Conservation (phyloP, 2,888 invertebrate species). For the Acleris literana region DNA sequence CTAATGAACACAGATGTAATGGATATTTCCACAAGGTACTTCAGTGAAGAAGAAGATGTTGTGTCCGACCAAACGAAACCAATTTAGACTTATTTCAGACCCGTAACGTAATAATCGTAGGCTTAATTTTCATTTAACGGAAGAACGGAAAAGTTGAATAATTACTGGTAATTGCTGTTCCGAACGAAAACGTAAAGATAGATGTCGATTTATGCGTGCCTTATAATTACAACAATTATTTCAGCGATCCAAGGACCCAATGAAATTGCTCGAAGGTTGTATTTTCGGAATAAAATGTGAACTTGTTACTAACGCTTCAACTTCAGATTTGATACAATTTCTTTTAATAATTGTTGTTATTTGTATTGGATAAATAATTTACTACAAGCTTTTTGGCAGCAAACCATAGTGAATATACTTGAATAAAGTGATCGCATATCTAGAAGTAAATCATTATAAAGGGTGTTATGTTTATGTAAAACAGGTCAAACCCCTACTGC, state of each 20-base stretch:
- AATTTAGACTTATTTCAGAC: conserved; percentile 58
- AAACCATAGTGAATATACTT: no score
- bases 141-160: conserved; percentile 31
- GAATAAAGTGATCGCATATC: no score
- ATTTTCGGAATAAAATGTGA: conserved; percentile 24
- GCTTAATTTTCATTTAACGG: conserved; percentile 46
- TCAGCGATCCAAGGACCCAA: conserved; percentile 29
- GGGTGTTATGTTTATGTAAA: no score
- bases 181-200: conserved; percentile 27
- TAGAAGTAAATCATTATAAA: no score
- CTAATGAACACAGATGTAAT: conserved; percentile 80
- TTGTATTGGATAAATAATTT: neutral
- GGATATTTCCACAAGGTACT: conserved; percentile 67
- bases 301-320: neutral
- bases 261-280: conserved; percentile 22
- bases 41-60: conserved; percentile 39
- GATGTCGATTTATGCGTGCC: conserved; percentile 34
- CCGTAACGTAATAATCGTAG: conserved; percentile 58
- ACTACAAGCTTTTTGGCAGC: no score
- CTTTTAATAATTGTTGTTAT: neutral
- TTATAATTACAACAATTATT: conserved; percentile 33
- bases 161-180: conserved; percentile 33
- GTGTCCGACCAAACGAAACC: conserved; percentile 41
- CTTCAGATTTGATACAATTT: no score
- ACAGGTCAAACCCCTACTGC: neutral